Evolutionary conservation across 2,113 vertebrate genomes (phyloP).

Genomic region (Lampris incognitus): DNA sequence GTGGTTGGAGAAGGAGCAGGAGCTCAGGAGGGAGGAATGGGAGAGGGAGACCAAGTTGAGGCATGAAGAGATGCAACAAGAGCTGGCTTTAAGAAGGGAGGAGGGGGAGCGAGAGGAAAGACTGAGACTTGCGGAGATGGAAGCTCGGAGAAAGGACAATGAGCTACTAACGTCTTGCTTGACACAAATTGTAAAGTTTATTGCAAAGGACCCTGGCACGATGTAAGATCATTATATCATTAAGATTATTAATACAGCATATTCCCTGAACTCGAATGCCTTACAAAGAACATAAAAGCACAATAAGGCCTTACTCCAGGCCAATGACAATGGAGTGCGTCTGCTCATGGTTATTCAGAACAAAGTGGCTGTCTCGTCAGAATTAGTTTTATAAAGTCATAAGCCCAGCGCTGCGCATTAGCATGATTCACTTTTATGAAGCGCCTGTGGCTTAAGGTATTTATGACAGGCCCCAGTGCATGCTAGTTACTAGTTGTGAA

Average conservation of each 20-base stretch:
- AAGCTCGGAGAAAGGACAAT: neutral
- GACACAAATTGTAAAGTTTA: neutral
- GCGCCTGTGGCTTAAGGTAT: too few relatives aligned
- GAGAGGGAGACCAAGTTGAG: constrained; percentile 6
- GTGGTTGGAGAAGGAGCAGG: constrained; percentile 14
- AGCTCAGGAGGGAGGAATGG: constrained; percentile 2
- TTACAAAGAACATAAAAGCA: too few relatives aligned
- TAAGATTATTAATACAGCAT: neutral
- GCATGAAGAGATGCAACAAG: constrained; percentile 12
- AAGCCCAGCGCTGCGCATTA: too few relatives aligned
- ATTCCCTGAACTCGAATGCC: too few relatives aligned
- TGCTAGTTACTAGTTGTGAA: too few relatives aligned
- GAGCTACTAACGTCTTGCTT: neutral
- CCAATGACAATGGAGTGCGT: too few relatives aligned
- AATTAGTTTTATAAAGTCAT: too few relatives aligned
- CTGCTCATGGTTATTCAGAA: too few relatives aligned
- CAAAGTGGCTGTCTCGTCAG: too few relatives aligned
- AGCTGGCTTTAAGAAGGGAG: neutral
- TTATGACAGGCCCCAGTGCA: too few relatives aligned
- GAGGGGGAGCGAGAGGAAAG: neutral
- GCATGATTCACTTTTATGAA: too few relatives aligned
- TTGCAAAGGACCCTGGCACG: neutral
- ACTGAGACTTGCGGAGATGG: constrained; percentile 8
- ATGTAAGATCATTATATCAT: neutral
- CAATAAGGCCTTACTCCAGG: too few relatives aligned